Evolutionary conservation across 2,113 vertebrate species (phyloP).

Genomic region (Nesogale talazaci): DNA sequence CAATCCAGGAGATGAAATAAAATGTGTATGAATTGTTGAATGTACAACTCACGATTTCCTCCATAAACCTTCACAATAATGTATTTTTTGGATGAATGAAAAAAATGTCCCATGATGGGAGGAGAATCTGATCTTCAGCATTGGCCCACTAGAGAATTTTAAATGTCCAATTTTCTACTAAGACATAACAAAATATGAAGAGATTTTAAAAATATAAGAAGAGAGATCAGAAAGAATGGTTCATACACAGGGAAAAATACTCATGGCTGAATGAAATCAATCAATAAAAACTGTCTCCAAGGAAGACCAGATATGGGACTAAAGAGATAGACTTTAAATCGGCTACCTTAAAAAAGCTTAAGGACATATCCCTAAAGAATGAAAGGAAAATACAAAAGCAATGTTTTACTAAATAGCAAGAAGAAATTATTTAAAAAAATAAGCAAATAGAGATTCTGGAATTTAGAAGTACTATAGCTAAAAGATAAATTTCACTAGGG

Average conservation of each 20-base stretch:
- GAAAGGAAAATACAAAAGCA: constrained; percentile 7
- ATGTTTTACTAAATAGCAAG: background rate
- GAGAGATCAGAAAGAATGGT: background rate
- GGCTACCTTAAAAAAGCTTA: background rate
- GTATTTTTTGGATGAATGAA: no score
- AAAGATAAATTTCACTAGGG: constrained; percentile 17
- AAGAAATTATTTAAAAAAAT: background rate
- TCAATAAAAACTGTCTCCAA: constrained; percentile 9
- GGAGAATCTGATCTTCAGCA: no score
- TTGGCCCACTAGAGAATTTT: no score
- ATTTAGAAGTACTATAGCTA: constrained; percentile 38
- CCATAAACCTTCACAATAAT: no score
- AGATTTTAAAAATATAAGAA: background rate
- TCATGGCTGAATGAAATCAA: background rate
- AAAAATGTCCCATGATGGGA: no score
- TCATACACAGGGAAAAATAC: background rate
- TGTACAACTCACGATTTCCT: no score
- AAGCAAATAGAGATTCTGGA: constrained; percentile 1
- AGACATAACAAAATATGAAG: background rate
- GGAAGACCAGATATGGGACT: background rate
- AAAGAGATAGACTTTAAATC: background rate
- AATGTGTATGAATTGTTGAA: no score
- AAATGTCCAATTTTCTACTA: background rate
- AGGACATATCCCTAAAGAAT: background rate
- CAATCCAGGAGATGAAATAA: no score